phyloP scores from a whole-genome alignment of 2,888 invertebrate species.

The Endotricha flammealis region DNA sequence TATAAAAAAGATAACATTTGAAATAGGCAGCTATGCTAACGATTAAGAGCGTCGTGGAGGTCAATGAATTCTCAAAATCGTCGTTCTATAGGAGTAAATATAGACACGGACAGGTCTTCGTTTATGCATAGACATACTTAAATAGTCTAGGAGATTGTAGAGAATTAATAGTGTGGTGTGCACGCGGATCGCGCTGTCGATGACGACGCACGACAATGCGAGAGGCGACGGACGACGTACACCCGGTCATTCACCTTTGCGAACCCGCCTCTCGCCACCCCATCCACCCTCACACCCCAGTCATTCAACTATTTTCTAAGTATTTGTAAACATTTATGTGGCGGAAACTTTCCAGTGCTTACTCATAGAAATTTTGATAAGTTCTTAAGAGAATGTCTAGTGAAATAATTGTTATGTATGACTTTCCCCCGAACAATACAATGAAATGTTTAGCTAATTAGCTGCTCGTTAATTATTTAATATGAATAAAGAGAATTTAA shows the following conservation, averaged over 20 bases:
- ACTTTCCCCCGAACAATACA: background rate
- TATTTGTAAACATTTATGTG: conserved; percentile 18
- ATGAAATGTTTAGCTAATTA: background rate
- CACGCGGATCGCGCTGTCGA: conserved; percentile 7
- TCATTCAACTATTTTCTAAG: conserved; percentile 25
- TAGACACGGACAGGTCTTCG: background rate
- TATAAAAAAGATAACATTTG: conserved; percentile 13
- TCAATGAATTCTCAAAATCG: conserved; percentile 11
- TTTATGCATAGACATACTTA: background rate
- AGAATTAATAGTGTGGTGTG: conserved; percentile 4
- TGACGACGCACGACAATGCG: conserved; percentile 21
- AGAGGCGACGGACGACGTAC: conserved; percentile 24
- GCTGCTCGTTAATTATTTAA: conserved; percentile 5
- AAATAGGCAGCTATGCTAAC: conserved; percentile 15
- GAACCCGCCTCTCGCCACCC: conserved; percentile 17
- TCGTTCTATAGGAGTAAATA: conserved; percentile 2
- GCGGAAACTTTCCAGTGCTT: too few species aligned
- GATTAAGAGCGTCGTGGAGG: conserved; percentile 11
- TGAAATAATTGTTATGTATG: background rate
- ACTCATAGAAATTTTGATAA: too few species aligned
- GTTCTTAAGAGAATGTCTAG: background rate
- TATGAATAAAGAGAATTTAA: background rate
- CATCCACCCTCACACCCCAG: conserved; percentile 20
- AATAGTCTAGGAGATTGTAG: background rate
- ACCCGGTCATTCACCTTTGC: conserved; percentile 16